Evolutionary conservation across 1,140 invertebrate species (phyloP).

Genomic region (Heliothis virescens): DNA sequence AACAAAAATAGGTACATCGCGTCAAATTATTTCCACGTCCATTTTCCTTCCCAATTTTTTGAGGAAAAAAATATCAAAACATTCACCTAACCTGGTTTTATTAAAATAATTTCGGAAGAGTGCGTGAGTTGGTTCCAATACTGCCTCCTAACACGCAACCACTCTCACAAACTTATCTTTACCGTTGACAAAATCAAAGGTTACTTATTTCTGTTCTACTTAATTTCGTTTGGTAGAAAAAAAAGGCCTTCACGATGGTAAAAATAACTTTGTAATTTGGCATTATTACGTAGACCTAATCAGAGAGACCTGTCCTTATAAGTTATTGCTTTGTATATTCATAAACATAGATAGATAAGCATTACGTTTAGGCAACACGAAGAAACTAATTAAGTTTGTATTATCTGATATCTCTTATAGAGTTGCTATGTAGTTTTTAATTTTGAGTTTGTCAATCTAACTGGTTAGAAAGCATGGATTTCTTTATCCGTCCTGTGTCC

Average conservation of each 20-base stretch:
- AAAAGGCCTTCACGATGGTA: background rate
- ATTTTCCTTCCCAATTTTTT: conserved; percentile 55
- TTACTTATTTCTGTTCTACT: conserved; percentile 22
- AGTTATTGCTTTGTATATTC: conserved; percentile 70
- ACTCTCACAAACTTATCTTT: conserved; percentile 54
- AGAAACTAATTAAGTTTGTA: conserved; percentile 68
- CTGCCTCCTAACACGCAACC: conserved; percentile 73
- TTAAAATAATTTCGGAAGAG: conserved; percentile 83
- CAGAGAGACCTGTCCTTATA: conserved; percentile 69
- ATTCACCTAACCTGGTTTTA: conserved; percentile 79
- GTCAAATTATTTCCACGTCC: conserved; percentile 53
- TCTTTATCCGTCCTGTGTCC: background rate
- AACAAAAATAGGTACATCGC: conserved; percentile 10
- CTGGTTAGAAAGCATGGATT: background rate
- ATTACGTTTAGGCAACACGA: conserved; percentile 67
- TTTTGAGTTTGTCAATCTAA: background rate
- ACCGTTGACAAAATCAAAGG: conserved; percentile 53
- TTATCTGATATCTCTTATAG: conserved; percentile 33
- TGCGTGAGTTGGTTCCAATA: conserved; percentile 78
- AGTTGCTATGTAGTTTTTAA: conserved; percentile 6
- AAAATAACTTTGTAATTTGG: conserved; percentile 37
- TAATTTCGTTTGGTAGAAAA: background rate
- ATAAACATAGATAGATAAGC: conserved; percentile 73
- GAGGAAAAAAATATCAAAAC: conserved; percentile 74
- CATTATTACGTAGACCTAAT: conserved; percentile 65